Base-by-base conservation (phyloP, 2,797 vertebrate genomes). In the Myoxocephalus aenaeus region DNA sequence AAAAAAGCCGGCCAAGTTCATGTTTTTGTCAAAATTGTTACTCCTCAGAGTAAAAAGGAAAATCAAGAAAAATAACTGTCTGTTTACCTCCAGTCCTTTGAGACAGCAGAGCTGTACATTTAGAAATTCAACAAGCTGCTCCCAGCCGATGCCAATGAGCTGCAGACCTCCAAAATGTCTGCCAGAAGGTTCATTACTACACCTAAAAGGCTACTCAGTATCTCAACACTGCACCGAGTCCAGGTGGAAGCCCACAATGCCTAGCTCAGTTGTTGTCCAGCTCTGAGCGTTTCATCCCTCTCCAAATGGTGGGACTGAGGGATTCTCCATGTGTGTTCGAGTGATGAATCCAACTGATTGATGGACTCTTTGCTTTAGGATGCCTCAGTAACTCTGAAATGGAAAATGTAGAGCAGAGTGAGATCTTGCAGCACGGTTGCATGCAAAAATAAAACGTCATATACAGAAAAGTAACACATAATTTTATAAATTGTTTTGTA, bases 381-480 rank as follows among this genome's bases (percentile, higher is more conserved):
- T 13, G 64, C 74, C 67, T 81, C 80, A 36, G 58, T 81, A 78
- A 80, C 71, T 92, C 92, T 93, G 85, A 71, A 92, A 90, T 7
- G 14, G 58, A 74, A 84, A 66, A 83, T 32, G 42, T 4, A 63
- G 34, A 85, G 59, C 25, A 42, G 22, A 77, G 46, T 81, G 57
- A 92, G 65, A 50, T 50, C 8, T 50, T 61, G 57, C 17, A 40
- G 53, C 14, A 4, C 0, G 0, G 34, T 12, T n/a, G 15, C 12
- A 65, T 34, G 22, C 56, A 62, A 71, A 59, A 48, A 42, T 34
- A 18, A 74, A 20, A 22, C 1, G n/a, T 5, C 20, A 7, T 15
- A 46, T 54, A 25, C 36, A 63, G 27, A 29, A 50, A 64, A 64
- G 22, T 15, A 46, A 18, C 44, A 40, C 0, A 27, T 7, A 5